Percentiles rank a stretch among this genome's conserved stretches.
Evolutionary conservation across 1,140 invertebrate genomes (phyloP).

Genomic region (Apis florea): DNA sequence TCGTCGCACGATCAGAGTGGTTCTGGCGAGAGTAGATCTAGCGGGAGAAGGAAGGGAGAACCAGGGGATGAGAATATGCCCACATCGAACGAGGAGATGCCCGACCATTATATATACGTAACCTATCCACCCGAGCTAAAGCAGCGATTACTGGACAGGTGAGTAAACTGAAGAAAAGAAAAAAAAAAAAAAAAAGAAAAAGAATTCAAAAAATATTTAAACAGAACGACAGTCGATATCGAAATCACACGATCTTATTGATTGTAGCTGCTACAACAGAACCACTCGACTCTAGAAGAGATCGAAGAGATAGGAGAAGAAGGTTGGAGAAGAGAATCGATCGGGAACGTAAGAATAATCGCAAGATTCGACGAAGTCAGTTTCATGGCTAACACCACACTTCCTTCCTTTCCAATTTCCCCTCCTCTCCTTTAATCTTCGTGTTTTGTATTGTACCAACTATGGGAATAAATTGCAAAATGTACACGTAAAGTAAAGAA

Average conservation of each 20-base stretch:
- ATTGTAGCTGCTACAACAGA: slow-evolving; percentile 87
- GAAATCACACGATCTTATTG: slow-evolving; percentile 68
- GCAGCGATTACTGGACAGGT: slow-evolving; percentile 89
- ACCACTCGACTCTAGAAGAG: slow-evolving; percentile 83
- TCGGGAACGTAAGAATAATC: neutral
- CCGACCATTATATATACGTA: slow-evolving; percentile 91
- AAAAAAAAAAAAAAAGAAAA: neutral
- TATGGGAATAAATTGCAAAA: slow-evolving; percentile 59
- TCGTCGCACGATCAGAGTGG: slow-evolving; percentile 77
- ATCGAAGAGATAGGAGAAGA: neutral
- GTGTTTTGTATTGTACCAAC: slow-evolving; percentile 65
- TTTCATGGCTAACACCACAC: slow-evolving; percentile 8
- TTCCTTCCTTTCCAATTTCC: slow-evolving; percentile 42
- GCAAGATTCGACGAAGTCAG: neutral
- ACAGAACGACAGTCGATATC: slow-evolving; percentile 5
- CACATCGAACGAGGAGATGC: slow-evolving; percentile 68
- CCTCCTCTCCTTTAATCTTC: slow-evolving; percentile 40
- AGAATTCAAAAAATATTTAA: too few relatives aligned
- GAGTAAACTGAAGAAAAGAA: slow-evolving; percentile 63
- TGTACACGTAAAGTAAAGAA: slow-evolving; percentile 43
- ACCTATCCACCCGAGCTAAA: slow-evolving; percentile 92
- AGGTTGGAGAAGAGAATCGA: neutral
- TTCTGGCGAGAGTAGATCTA: slow-evolving; percentile 75
- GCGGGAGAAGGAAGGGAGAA: slow-evolving; percentile 79
- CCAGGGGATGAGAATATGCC: slow-evolving; percentile 74